Conservation (phyloP, 2,888 invertebrate genomes). For the Microplitis deprimator region DNA sequence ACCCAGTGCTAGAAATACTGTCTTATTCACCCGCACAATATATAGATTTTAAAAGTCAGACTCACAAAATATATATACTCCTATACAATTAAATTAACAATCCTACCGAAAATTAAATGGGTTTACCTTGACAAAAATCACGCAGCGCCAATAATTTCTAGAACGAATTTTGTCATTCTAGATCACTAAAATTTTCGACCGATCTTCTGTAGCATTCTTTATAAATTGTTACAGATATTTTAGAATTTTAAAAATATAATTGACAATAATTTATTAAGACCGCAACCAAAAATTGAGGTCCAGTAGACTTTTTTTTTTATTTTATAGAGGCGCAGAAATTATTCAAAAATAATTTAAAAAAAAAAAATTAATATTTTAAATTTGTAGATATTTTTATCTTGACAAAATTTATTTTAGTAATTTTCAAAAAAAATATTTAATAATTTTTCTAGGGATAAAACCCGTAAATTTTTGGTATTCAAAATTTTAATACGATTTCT, state of each 20-base stretch:
- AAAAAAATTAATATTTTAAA: too few relatives aligned
- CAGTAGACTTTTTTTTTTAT: too few relatives aligned
- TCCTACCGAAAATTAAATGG: constrained; percentile 10
- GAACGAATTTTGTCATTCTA: constrained; percentile 7
- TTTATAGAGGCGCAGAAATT: too few relatives aligned
- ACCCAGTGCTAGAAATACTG: background rate
- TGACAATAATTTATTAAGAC: too few relatives aligned
- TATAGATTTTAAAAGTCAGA: constrained; percentile 2
- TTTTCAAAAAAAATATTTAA: too few relatives aligned
- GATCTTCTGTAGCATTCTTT: background rate
- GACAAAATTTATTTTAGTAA: too few relatives aligned
- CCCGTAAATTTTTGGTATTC: too few relatives aligned
- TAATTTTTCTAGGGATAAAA: too few relatives aligned
- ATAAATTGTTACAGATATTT: background rate
- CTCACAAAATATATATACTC: background rate
- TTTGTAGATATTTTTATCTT: too few relatives aligned
- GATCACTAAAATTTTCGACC: background rate
- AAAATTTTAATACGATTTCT: too few relatives aligned
- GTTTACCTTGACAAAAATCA: constrained; percentile 23
- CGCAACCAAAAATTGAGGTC: too few relatives aligned
- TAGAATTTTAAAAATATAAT: background rate
- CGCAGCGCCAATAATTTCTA: constrained; percentile 12
- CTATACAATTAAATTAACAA: constrained; percentile 23
- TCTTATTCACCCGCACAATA: constrained; percentile 23
- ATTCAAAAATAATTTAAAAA: too few relatives aligned